A percentile compares a stretch with the other conserved stretches of the same genome.
These are phyloP conservation scores for Porites cylindrica DNA, from an alignment of 92 coral and sea anemone species.

Conservation along the genomic window DNA sequence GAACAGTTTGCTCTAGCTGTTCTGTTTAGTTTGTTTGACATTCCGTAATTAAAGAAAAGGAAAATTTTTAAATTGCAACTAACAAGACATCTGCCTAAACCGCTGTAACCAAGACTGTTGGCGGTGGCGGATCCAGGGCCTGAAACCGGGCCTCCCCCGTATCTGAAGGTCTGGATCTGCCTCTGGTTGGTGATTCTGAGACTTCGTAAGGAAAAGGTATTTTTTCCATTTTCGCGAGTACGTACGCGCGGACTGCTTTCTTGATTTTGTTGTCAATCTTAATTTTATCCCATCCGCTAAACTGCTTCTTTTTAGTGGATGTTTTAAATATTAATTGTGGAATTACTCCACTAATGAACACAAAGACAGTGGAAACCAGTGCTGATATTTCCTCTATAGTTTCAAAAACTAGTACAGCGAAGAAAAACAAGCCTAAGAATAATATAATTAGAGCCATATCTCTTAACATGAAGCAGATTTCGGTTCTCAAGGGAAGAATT, in stretches of 20 bases:
- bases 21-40: no score
- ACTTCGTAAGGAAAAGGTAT: no score
- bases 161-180: no score
- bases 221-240: no score
- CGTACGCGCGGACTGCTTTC: conserved; percentile 11
- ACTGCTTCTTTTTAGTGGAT: background rate
- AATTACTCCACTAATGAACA: conserved; percentile 3
- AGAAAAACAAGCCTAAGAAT: background rate
- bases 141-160: no score
- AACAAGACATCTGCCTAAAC: no score
- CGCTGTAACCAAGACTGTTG: no score
- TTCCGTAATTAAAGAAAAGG: no score
- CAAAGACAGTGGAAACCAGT: conserved; percentile 3
- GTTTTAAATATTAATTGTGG: background rate
- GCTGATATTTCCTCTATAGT: background rate
- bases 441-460: background rate
- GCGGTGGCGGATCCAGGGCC: no score
- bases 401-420: background rate
- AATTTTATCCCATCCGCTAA: conserved; percentile 5
- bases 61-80: no score
- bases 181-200: no score
- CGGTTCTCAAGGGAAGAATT: background rate
- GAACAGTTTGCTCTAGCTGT: no score
- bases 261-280: conserved; percentile 21
- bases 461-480: conserved; percentile 9